phyloP scores from a whole-genome alignment of 2,113 vertebrate species.

The Cephalopholis sonnerati region DNA sequence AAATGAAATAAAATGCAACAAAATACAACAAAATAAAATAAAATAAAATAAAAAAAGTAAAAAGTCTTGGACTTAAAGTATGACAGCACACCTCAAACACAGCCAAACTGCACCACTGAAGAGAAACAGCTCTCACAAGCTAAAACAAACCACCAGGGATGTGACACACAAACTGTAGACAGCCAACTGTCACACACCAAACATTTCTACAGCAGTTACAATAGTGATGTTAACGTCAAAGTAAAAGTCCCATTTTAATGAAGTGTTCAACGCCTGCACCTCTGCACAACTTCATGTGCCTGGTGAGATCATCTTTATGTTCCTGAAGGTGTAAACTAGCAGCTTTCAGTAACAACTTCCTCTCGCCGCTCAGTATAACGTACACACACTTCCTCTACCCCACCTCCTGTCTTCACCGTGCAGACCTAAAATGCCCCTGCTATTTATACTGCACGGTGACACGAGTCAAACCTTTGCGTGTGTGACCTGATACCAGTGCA shows the following conservation, averaged over 20 bases:
- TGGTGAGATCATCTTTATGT: not conserved
- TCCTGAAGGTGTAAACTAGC: not conserved
- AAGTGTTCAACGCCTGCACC: not conserved
- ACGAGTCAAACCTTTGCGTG: not conserved
- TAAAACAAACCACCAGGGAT: not conserved
- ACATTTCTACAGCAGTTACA: not conserved
- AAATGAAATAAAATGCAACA: no score
- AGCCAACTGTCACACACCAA: not conserved
- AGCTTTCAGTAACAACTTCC: constrained; percentile 32
- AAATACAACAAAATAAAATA: no score
- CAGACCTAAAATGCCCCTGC: not conserved
- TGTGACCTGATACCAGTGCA: not conserved
- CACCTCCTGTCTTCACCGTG: not conserved
- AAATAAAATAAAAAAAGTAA: no score
- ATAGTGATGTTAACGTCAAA: not conserved
- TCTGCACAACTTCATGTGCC: not conserved
- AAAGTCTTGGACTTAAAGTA: not conserved
- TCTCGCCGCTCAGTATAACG: not conserved
- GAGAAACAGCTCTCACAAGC: not conserved
- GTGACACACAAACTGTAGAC: not conserved
- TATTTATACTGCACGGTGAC: constrained; percentile 17
- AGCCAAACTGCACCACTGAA: not conserved
- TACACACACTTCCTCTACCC: constrained; percentile 31
- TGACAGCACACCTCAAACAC: not conserved
- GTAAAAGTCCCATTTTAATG: not conserved